Evolutionary conservation across 2,888 invertebrate genomes (phyloP), one percentile per base, ranked within the genome.

Genomic region (Notodromas monacha): DNA sequence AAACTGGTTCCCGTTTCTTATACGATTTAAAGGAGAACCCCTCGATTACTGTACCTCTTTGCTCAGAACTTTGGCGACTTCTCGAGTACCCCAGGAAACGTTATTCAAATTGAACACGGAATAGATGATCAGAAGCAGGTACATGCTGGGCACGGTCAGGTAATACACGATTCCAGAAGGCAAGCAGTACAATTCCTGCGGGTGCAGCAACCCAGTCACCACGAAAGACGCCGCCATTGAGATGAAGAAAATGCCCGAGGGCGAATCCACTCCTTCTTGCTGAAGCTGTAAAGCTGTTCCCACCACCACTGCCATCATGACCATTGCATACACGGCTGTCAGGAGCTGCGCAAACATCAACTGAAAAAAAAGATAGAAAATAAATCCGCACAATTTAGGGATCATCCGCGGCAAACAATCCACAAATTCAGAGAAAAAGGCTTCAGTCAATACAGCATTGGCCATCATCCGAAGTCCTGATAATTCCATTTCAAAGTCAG

Each of bases 61-160:
- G 4, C 40, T 41, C 31, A 30, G 34, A 11, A 31, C 34, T 36
- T 42, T 44, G 4, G 44, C 47, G 6, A 55, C 65, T 47, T 84
- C 86, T 35, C 86, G 55, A 0, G 86, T 86, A 4, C 86, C 86
- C 86, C 86, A 86, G 2, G 70, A 66, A 3, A 86, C 72, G 42
- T 77, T 70, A 47, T 86, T 76, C 52, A 86, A 58, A 47, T 86
- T 86, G 45, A 79, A 77, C 14, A 84, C 56, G 1, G 81, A 76
- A 46, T 77, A 86, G 33, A 86, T 68, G 38, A 81, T 68, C 31
- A 86, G 57, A 43, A 86, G 52, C 60, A 86, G 65, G 48, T 84
- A 86, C 69, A 84, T 84, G 38, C 77, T 73, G 0, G 86, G 86
- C 31, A 86, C 76, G 4, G 79, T 73, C 29, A 86, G 63, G 45